Conservation (phyloP, 2,113 vertebrate species). For the Sus scrofa region DNA sequence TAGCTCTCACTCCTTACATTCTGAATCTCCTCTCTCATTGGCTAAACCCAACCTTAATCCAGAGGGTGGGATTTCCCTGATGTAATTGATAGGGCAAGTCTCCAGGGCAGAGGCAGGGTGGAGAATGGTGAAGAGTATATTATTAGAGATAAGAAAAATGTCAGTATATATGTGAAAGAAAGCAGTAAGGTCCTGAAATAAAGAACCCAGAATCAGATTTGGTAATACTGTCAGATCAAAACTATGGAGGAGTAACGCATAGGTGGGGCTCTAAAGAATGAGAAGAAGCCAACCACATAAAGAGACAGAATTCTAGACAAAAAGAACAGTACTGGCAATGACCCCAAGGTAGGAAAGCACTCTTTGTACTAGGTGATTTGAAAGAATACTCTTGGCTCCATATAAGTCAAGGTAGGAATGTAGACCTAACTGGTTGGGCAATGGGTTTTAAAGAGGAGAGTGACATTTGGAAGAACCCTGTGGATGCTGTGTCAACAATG, state of each 20-base stretch:
- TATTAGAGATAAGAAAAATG: constrained; percentile 23
- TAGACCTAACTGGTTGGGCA: background rate
- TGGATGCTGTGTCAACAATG: background rate
- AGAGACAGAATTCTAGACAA: background rate
- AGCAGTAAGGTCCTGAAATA: background rate
- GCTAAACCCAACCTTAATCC: background rate
- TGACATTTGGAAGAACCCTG: background rate
- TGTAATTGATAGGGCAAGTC: background rate
- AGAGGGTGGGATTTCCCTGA: background rate
- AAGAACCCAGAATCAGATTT: background rate
- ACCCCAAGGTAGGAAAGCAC: background rate
- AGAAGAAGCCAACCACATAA: background rate
- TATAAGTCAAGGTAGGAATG: background rate
- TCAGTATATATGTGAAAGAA: background rate
- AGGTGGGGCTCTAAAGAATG: background rate
- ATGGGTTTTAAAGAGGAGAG: constrained; percentile 7
- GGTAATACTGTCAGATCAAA: background rate
- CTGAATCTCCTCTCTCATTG: background rate
- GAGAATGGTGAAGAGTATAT: background rate
- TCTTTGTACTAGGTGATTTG: background rate
- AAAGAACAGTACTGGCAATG: background rate
- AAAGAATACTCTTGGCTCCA: background rate
- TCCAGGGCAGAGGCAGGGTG: background rate
- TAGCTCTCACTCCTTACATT: no score
- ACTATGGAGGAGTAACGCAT: background rate